These are phyloP conservation scores for Clistopyga incitator DNA, from an alignment of 2,888 invertebrate species.

Conservation along the genomic window DNA sequence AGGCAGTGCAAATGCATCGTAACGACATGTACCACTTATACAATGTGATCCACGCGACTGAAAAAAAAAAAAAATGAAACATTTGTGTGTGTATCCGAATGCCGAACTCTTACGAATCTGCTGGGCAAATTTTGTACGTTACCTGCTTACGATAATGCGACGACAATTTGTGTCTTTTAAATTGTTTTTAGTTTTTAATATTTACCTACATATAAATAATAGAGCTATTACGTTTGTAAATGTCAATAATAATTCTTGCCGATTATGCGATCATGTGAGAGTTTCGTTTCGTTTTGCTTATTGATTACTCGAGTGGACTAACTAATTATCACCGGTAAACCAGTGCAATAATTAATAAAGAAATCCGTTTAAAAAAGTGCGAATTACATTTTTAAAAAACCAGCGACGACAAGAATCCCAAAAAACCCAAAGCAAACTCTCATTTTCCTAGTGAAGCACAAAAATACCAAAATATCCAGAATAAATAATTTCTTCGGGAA, in stretches of 20 bases:
- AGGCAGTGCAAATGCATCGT: conserved; percentile 53
- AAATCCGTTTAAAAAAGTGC: conserved; percentile 14
- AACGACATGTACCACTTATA: conserved; percentile 27
- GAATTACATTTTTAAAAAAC: background rate
- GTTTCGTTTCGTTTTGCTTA: conserved; percentile 60
- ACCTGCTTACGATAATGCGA: conserved; percentile 58
- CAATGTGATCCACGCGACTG: conserved; percentile 51
- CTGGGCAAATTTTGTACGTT: conserved; percentile 67
- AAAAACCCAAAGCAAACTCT: background rate
- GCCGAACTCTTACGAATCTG: conserved; percentile 56
- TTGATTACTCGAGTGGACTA: conserved; percentile 39
- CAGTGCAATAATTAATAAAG: conserved; percentile 62
- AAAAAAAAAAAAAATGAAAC: conserved; percentile 22
- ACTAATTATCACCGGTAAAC: conserved; percentile 30
- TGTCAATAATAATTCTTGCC: conserved; percentile 75
- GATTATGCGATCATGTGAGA: conserved; percentile 69
- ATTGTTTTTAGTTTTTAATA: conserved; percentile 54
- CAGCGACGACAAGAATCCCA: background rate
- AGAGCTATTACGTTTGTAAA: conserved; percentile 66
- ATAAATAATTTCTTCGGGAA: background rate
- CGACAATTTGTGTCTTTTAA: conserved; percentile 34
- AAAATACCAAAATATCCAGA: too few relatives aligned
- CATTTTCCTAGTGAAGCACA: too few relatives aligned
- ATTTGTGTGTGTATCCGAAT: conserved; percentile 41
- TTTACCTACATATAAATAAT: conserved; percentile 67